Evolutionary conservation across 2,797 vertebrate genomes (phyloP), one percentile per base, ranked within the genome.

Genomic region (Pangasius djambal): DNA sequence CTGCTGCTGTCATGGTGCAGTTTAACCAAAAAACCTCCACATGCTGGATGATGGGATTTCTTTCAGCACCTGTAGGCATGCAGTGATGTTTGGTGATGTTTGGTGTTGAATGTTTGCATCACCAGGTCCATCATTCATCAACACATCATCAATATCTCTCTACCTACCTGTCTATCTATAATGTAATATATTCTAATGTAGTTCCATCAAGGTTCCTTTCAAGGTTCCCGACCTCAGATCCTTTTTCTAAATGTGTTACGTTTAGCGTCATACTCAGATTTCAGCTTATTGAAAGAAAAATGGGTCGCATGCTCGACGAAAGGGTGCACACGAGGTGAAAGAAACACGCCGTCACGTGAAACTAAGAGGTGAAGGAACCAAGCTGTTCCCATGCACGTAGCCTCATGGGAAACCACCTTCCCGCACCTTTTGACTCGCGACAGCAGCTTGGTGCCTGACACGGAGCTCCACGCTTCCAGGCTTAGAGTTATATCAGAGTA

Each of bases 271-370:
- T 48, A 44, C 59, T 83, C 57, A n/a, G 57, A 63, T 83, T 83
- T 63, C 57, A 44, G 81, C 57, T 59, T 15, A 3, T 15, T 61
- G 57, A 40, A 83, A 83, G 59, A 44, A 50, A 67, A 84, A 52
- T 22, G 44, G 83, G 83, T 84, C 83, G 31, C 10, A 1, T n/a
- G 1, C 63, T 85, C 5, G 63, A 31, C 25, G 18, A 7, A 44
- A 85, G 44, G 31, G 83, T 85, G 83, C 72, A 48, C 25, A 9
- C n/a, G 40, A 82, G 88, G 84, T 86, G 75, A 89, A 37, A 25
- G 34, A 22, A 31, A 44, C 52, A 72, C 37, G 28, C 22, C n/a
- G 44, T 59, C 63, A 65, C 4, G 74, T 6, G 16, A 69, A 59
- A 61, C 9, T 22, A 10, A 40, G 74, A 81, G 34, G 63, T 77